phyloP scores from a whole-genome alignment of 1,140 invertebrate species.

The Papilio glaucus region DNA sequence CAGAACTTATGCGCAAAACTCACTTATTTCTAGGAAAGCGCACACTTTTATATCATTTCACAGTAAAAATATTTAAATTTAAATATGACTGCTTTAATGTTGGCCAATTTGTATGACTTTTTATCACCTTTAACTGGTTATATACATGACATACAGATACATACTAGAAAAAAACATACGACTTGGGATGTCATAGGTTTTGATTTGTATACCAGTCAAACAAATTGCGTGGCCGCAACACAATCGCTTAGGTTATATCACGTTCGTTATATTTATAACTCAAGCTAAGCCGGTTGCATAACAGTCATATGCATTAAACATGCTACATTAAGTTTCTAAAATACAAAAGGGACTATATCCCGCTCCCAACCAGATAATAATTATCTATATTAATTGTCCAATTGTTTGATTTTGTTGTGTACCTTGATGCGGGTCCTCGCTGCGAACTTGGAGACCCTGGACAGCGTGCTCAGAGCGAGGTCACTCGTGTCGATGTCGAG shows the following conservation, averaged over 20 bases:
- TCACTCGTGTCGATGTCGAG: slow-evolving; percentile 94
- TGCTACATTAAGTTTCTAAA: slow-evolving; percentile 45
- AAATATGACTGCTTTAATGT: slow-evolving; percentile 6
- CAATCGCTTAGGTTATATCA: slow-evolving; percentile 38
- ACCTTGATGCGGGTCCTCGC: slow-evolving; percentile 92
- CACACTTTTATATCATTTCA: slow-evolving; percentile 18
- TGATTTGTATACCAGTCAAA: background rate
- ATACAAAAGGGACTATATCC: slow-evolving; percentile 17
- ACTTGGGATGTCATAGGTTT: no score
- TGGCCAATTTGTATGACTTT: slow-evolving; percentile 21
- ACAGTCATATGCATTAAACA: slow-evolving; percentile 50
- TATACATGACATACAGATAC: no score
- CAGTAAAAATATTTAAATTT: background rate
- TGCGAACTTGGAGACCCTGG: slow-evolving; percentile 94
- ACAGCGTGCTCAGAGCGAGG: slow-evolving; percentile 91
- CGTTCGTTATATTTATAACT: slow-evolving; percentile 45
- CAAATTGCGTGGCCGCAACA: background rate
- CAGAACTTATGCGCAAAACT: background rate
- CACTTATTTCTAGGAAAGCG: slow-evolving; percentile 15
- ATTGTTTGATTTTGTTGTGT: slow-evolving; percentile 30
- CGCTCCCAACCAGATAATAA: slow-evolving; percentile 18
- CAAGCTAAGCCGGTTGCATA: slow-evolving; percentile 58
- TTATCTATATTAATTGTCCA: slow-evolving; percentile 19
- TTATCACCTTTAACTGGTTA: background rate
- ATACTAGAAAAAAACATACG: no score